Conservation (phyloP, 2,797 vertebrate species). For the Alca torda region DNA sequence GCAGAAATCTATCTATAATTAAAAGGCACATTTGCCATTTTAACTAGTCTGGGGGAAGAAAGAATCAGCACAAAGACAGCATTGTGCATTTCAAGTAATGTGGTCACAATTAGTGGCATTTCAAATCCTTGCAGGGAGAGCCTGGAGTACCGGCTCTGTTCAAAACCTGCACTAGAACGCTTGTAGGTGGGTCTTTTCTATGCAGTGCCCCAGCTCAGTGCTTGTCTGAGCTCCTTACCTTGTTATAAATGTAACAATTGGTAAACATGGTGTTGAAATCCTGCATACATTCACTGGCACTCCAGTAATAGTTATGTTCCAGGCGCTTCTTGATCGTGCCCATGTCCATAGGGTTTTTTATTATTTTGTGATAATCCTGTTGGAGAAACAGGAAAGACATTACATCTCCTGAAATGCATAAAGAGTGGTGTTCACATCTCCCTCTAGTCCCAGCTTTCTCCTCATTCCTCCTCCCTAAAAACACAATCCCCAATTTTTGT, state of each 20-base stretch:
- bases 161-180: not conserved
- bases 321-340: slow-evolving; percentile 96
- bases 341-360: slow-evolving; percentile 97
- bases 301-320: slow-evolving; percentile 94
- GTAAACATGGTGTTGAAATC: slow-evolving; percentile 99
- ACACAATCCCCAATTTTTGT: not conserved
- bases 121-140: slow-evolving; percentile 3
- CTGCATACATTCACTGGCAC: slow-evolving; percentile 94
- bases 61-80: slow-evolving; percentile 50
- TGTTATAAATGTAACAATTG: slow-evolving; percentile 99
- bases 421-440: not conserved
- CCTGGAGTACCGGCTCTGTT: rapidly evolving
- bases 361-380: slow-evolving; percentile 96
- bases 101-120: slow-evolving; percentile 42
- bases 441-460: not conserved
- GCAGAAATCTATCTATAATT: slow-evolving; percentile 28
- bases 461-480: not conserved
- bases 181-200: not conserved
- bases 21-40: slow-evolving; percentile 30
- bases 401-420: not conserved
- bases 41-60: slow-evolving; percentile 25
- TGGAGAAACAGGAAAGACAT: not conserved
- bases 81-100: slow-evolving; percentile 40
- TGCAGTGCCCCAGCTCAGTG: not conserved
- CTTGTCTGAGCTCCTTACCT: slow-evolving; percentile 77